Base-by-base conservation (phyloP, 2,797 vertebrate genomes). In the Chelon auratus region DNA sequence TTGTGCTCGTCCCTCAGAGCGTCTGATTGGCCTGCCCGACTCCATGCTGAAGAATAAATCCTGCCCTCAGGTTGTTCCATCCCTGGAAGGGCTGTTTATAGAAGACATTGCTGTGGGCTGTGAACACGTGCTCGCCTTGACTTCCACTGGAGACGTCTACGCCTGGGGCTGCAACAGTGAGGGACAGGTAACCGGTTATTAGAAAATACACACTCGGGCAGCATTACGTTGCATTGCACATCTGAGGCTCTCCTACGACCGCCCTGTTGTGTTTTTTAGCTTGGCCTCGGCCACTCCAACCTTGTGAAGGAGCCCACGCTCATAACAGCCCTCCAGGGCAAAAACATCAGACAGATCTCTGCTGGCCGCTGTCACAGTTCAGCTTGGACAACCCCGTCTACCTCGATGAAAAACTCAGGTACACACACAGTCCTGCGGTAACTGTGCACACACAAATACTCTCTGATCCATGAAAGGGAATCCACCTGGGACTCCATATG, bases 101-200 rank as follows among this genome's bases (percentile, higher is more conserved):
- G 94, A 94, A 62, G 94, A 95, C 82, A 83, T 95, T 0, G 93
- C 93, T 61, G 92, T 95, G 75, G 95, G 95, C 79, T 94, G 94
- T 26, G 95, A 96, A 77, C 95, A 96, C 50, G 89, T 94, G 48
- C 92, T 96, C 4, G 89, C 93, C 12, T 81, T 96, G 64, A 91
- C 93, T 55, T 93, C 92, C 86, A 93, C 92, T 4, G 95, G 94
- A 73, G 94, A 95, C 1, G 85, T 96, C 30, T 95, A 94, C 0
- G 91, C 92, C 69, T 96, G 95, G 95, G 95, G 95, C 72, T 95
- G 93, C 81, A 96, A 96, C 91, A 95, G 91, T 47, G 95, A 95
- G 66, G 95, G 94, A 62, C 95, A 96, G 95, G 95, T 95, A 81
- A 87, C 13, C 14, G 26, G 4, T 4, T 43, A 0, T 36, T 57